Conservation (phyloP, 2,888 invertebrate species). For the Drosophila mulleri region DNA sequence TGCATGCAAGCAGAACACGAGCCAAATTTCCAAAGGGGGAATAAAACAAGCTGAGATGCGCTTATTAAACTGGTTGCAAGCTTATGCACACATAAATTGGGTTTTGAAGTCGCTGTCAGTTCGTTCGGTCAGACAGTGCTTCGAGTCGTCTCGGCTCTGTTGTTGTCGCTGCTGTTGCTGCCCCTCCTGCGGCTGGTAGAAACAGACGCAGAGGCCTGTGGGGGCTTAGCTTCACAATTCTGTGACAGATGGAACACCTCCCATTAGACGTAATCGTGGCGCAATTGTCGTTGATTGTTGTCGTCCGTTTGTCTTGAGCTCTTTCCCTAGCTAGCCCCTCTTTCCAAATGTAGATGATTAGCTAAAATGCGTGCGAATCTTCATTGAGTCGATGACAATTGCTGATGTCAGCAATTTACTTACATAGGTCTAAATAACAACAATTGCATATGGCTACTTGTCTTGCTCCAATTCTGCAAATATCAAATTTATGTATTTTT, state of each 20-base stretch:
- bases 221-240: conserved; percentile 49
- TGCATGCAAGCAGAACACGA: conserved; percentile 61
- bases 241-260: conserved; percentile 36
- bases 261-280: conserved; percentile 76
- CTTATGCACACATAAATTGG: conserved; percentile 37
- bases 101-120: conserved; percentile 40
- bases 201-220: conserved; percentile 30
- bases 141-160: conserved; percentile 3
- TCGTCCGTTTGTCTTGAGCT: conserved; percentile 54
- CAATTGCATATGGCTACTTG: conserved; percentile 1
- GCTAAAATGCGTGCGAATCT: conserved; percentile 72
- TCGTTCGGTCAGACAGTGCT: conserved; percentile 27
- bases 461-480: conserved; percentile 16
- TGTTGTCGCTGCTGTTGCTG: neutral
- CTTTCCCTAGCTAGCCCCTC: conserved; percentile 32
- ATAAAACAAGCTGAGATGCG: conserved; percentile 23
- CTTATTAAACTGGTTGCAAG: conserved; percentile 49
- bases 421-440: conserved; percentile 28
- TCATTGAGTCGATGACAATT: conserved; percentile 46
- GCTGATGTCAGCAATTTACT: conserved; percentile 44
- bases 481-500: neutral
- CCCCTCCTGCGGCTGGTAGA: conserved; percentile 28
- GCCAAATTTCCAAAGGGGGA: conserved; percentile 51
- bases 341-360: conserved; percentile 42
- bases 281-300: conserved; percentile 76